Percentiles rank a stretch among this genome's conserved stretches.
Conservation (phyloP, 2,797 vertebrate species). For the Karalla daura region DNA sequence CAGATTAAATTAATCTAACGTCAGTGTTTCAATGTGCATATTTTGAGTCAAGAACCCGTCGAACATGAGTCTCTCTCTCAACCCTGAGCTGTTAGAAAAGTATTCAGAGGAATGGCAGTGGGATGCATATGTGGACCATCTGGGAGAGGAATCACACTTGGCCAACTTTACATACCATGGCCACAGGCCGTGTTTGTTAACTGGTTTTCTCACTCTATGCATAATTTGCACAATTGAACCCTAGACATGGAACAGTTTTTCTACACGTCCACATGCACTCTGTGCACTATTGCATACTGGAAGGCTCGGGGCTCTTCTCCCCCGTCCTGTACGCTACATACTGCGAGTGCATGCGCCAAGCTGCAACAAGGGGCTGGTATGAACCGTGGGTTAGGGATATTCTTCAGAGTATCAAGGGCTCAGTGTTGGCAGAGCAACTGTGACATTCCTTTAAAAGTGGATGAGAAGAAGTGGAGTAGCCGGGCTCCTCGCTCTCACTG, state of each 20-base stretch:
- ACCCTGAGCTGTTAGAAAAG: constrained; percentile 75
- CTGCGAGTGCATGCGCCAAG: constrained; percentile 42
- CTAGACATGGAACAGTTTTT: constrained; percentile 48
- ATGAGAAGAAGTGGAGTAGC: constrained; percentile 50
- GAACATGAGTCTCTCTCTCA: constrained; percentile 63
- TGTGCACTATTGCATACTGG: not conserved
- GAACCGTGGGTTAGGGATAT: constrained; percentile 44
- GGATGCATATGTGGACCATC: constrained; percentile 83
- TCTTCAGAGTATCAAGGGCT: constrained; percentile 51
- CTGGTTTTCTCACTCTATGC: constrained; percentile 51
- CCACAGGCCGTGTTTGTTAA: constrained; percentile 70
- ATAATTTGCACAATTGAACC: constrained; percentile 60
- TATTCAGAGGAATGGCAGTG: constrained; percentile 64
- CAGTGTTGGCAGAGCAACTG: constrained; percentile 65
- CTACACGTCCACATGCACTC: constrained; percentile 4
- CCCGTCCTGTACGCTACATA: constrained; percentile 38
- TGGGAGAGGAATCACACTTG: constrained; percentile 71
- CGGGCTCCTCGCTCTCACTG: constrained; percentile 44
- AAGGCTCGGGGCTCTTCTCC: constrained; percentile 20
- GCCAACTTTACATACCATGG: constrained; percentile 76
- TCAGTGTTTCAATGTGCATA: constrained; percentile 53
- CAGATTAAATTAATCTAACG: constrained; percentile 29
- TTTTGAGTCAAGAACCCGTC: constrained; percentile 54
- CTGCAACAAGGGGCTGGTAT: constrained; percentile 43
- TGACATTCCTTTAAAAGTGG: constrained; percentile 65